These are phyloP conservation scores for Petrolisthes cinctipes DNA, from an alignment of 2,888 invertebrate genomes.

Conservation along the genomic window DNA sequence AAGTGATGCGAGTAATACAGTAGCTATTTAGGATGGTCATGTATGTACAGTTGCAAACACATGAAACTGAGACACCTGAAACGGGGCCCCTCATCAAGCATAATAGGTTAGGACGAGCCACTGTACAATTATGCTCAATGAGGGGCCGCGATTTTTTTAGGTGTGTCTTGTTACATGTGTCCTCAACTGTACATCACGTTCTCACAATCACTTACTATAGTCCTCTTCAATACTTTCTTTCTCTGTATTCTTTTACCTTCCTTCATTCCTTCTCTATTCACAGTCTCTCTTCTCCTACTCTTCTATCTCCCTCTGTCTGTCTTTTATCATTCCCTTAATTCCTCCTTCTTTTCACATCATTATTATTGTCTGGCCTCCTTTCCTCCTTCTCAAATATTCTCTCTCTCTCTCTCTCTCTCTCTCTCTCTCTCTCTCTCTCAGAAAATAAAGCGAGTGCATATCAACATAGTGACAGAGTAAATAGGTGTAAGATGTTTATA, in stretches of 20 bases:
- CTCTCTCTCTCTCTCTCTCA: not conserved
- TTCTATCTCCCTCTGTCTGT: not conserved
- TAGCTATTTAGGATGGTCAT: no score
- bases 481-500: no score
- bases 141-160: not conserved
- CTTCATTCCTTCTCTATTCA: not conserved
- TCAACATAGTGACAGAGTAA: no score
- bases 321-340: not conserved
- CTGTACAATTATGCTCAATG: not conserved
- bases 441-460: no score
- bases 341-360: not conserved
- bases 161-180: not conserved
- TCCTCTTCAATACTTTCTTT: not conserved
- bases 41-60: no score
- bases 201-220: not conserved
- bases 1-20: no score
- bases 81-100: no score
- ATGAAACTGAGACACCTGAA: no score
- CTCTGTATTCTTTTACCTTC: not conserved
- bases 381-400: not conserved
- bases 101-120: no score
- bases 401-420: not conserved
- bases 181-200: not conserved
- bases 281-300: not conserved
- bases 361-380: not conserved